These are phyloP conservation scores for Nemapogon koenigi DNA, from an alignment of 2,888 invertebrate species.

Conservation along the genomic window DNA sequence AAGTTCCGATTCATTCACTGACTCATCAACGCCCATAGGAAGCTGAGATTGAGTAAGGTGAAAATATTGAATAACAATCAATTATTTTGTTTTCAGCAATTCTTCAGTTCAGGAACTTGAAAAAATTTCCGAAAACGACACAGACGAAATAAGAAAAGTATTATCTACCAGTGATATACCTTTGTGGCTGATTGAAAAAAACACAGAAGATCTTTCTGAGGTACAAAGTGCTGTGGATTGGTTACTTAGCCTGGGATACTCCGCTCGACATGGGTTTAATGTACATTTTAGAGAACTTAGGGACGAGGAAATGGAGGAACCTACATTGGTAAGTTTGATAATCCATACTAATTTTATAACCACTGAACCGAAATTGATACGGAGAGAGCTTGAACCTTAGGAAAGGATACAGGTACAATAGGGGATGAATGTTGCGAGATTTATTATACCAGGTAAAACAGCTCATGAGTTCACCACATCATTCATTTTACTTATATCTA, in stretches of 20 bases:
- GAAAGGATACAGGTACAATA: no score
- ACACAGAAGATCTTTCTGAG: conserved; percentile 20
- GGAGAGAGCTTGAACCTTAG: no score
- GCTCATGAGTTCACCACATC: no score
- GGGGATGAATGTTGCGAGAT: no score
- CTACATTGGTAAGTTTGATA: conserved; percentile 65
- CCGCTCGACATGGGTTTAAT: conserved; percentile 74
- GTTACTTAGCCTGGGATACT: conserved; percentile 75
- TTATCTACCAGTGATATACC: conserved; percentile 34
- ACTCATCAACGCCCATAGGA: no score
- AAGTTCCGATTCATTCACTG: no score
- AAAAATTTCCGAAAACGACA: conserved; percentile 35
- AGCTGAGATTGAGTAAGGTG: no score
- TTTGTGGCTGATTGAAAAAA: conserved; percentile 42
- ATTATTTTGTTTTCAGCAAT: conserved; percentile 27
- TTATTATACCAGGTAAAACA: no score
- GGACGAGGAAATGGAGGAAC: conserved; percentile 64
- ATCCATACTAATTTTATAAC: not conserved
- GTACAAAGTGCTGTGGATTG: conserved; percentile 71
- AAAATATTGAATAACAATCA: not conserved
- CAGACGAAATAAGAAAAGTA: conserved; percentile 28
- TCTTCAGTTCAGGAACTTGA: conserved; percentile 39
- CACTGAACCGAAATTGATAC: no score
- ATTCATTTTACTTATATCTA: no score
- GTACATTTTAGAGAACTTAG: conserved; percentile 74